Evolutionary conservation across 2,797 vertebrate species (phyloP), one percentile per base, ranked within the genome.

Genomic region (Menidia menidia): DNA sequence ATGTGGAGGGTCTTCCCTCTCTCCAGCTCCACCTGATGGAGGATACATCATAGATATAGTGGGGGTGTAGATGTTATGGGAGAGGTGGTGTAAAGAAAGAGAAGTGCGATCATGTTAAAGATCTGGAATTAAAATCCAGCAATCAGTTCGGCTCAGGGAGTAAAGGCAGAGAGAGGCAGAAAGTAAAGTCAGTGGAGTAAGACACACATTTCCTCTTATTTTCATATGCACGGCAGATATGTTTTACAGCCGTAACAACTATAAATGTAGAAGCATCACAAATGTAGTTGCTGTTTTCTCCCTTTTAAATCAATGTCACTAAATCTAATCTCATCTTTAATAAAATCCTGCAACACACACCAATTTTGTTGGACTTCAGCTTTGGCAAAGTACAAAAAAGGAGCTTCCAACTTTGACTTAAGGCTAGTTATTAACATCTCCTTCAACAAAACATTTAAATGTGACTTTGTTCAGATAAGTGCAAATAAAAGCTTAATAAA

Each of bases 1-100:
- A 98, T 98, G 91, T 98, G 97, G 50, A 98, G 95, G 0, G 90
- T 98, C 88, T 98, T 98, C 15, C 96, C 97, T 54, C 96, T 87
- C 80, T 98, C 97, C 87, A 98, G 89, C 88, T 98, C 96, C 89
- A 98, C 97, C 97, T 97, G 85, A 55, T 61, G 78, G 0, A 11
- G 67, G 35, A 72, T 53, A 51, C 45, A 55, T 50, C 42, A 14
- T n/a, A 25, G 65, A 13, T 25, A 30, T 31, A 19, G 30, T 31
- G 11, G 35, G 10, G 59, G 47, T 7, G 35, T 6, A 10, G 35
- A 10, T 25, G 35, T 39, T 39, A 39, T 7, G 4, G 10, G 35
- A 6, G 35, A 10, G 35, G 35, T 39, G 35, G 5, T 39, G 35
- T 39, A 10, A 39, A 39, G 35, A 10, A 32, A 60, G 15, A 62